These are phyloP conservation scores for Parochlus steinenii DNA, from an alignment of 2,888 invertebrate species.

Conservation along the genomic window DNA sequence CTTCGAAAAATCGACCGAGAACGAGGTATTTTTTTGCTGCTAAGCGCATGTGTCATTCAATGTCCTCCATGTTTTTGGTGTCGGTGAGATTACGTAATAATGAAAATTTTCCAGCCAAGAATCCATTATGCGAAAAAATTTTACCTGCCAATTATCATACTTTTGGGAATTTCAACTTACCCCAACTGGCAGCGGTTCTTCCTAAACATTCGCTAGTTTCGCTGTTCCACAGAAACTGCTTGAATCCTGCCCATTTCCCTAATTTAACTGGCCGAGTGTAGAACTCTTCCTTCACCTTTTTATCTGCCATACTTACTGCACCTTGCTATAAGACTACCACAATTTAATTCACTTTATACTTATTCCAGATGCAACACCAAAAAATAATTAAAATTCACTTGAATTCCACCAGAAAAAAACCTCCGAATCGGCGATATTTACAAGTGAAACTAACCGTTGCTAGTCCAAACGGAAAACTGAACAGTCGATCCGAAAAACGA, in stretches of 20 bases:
- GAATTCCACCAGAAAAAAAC: neutral
- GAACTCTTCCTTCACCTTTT: conserved; percentile 51
- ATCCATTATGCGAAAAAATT: conserved; percentile 13
- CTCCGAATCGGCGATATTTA: neutral
- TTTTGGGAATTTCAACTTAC: conserved; percentile 41
- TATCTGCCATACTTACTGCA: conserved; percentile 49
- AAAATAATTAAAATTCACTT: neutral
- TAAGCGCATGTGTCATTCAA: no score
- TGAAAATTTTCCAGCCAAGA: conserved; percentile 4
- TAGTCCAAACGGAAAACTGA: no score
- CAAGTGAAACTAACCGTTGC: no score
- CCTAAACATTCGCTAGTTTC: conserved; percentile 85
- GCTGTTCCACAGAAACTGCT: conserved; percentile 77
- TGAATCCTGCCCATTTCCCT: conserved; percentile 72
- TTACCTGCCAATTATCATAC: no score
- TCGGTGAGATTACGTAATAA: conserved; percentile 8
- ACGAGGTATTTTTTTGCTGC: no score
- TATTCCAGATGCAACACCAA: conserved; percentile 1
- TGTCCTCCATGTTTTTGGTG: conserved; percentile 11
- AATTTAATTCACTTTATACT: conserved; percentile 8
- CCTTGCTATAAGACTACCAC: no score
- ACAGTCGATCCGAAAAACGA: no score
- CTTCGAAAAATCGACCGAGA: no score
- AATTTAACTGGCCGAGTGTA: conserved; percentile 66
- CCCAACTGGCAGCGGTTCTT: conserved; percentile 85